Evolutionary conservation across 2,888 invertebrate genomes (phyloP), one percentile per base, ranked within the genome.

Genomic region (Noctua fimbriata): DNA sequence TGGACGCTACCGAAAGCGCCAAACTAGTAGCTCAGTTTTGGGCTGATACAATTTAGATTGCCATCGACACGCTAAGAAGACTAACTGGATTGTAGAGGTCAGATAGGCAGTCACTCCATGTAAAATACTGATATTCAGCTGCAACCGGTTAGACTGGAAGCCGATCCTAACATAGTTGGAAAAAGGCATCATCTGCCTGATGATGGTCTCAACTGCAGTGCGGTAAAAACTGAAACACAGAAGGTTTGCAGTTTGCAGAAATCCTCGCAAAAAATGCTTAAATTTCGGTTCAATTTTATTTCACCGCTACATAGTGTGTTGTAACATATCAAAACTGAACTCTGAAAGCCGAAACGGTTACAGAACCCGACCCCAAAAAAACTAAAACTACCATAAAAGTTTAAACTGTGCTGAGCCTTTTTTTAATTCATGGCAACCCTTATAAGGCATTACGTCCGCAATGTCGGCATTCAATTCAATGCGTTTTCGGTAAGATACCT

Each of bases 391-490:
- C 82, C 65, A 72, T 49, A 69, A 84, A 73, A 73, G 36, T 77
- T 81, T 79, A 83, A 81, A 85, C 73, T 78, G 78, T 76, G 74
- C 63, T 67, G 67, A 55, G 44, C n/a, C 65, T 44, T 67, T 69
- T 89, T 85, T 84, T 75, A 82, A 79, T 90, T 86, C 85, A 79
- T 87, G 86, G 55, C 71, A 63, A 76, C 88, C 93, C 94, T 91
- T 95, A 91, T 92, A 92, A 89, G 92, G 89, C 7, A n/a, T 21
- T 47, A 44, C 84, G 90, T 91, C 90, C 91, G 91, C 90, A 91
- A 92, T 90, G 92, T 91, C 91, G 93, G 93, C 94, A 93, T 95
- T 95, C 94, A 93, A 94, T 93, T 92, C 91, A 93, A 93, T 94
- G 90, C 88, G 89, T 90, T 93, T 94, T 92, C 90, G 91, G 87